Percentiles rank a stretch among this genome's conserved stretches.
Evolutionary conservation across 2,113 vertebrate species (phyloP).

Genomic region (Coregonus clupeaformis): DNA sequence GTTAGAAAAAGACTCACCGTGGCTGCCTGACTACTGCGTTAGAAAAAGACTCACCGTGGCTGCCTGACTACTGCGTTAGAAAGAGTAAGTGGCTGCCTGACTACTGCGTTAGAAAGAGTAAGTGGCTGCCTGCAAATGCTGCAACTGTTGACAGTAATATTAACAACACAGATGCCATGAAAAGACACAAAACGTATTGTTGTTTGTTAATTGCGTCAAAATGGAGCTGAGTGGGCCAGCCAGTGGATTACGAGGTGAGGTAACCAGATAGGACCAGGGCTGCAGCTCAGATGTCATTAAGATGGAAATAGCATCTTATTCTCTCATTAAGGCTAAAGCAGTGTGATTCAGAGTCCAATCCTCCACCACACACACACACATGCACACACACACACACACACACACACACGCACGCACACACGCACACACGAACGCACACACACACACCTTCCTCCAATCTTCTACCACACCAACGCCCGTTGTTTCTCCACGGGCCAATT

Average conservation of each 20-base stretch:
- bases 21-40: no score
- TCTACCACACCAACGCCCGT: slow-evolving; percentile 48
- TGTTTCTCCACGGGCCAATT: slow-evolving; percentile 43
- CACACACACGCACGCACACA: slow-evolving; percentile 13
- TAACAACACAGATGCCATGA: slow-evolving; percentile 48
- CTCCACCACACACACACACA: no score
- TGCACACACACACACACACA: slow-evolving; percentile 44
- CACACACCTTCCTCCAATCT: background rate
- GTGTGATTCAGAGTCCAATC: no score
- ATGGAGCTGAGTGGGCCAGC: slow-evolving; percentile 65
- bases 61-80: no score
- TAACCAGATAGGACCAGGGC: slow-evolving; percentile 19
- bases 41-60: no score
- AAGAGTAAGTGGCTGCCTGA: no score
- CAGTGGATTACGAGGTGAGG: slow-evolving; percentile 36
- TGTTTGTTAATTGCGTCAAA: slow-evolving; percentile 77
- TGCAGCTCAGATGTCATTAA: slow-evolving; percentile 59
- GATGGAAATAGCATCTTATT: slow-evolving; percentile 67
- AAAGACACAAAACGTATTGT: slow-evolving; percentile 59
- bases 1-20: no score
- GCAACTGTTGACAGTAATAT: slow-evolving; percentile 53
- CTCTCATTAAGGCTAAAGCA: no score
- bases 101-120: no score
- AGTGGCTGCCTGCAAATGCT: slow-evolving; percentile 37
- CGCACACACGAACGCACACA: background rate